These are phyloP conservation scores for Aphelenchoides bicaudatus DNA, from an alignment of 2,888 invertebrate genomes.

Conservation along the genomic window DNA sequence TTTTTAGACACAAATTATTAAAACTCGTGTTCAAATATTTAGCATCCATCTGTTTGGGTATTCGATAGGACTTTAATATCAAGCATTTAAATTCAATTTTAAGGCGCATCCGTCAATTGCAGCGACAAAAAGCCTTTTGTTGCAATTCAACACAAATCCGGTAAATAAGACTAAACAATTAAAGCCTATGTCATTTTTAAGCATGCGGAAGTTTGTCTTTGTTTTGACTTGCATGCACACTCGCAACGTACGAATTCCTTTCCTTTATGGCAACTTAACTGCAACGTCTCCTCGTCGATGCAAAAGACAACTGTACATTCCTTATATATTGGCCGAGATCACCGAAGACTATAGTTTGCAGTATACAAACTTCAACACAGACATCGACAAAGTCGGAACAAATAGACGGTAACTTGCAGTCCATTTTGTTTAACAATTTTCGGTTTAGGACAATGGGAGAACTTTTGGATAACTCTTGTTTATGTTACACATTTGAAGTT, in stretches of 20 bases:
- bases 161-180: slow-evolving; percentile 58
- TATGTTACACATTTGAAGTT: slow-evolving; percentile 53
- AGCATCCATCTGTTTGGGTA: slow-evolving; percentile 80
- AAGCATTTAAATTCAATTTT: too few species aligned
- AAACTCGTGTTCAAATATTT: too few species aligned
- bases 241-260: slow-evolving; percentile 68
- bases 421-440: slow-evolving; percentile 3
- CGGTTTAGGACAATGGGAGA: slow-evolving; percentile 45
- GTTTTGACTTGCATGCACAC: slow-evolving; percentile 87
- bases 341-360: slow-evolving; percentile 81
- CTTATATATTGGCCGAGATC: slow-evolving; percentile 80
- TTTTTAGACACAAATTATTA: too few species aligned
- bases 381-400: slow-evolving; percentile 78
- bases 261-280: slow-evolving; percentile 34
- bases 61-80: too few species aligned
- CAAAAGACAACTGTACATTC: slow-evolving; percentile 88
- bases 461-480: slow-evolving; percentile 38
- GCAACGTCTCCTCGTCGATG: slow-evolving; percentile 64
- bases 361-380: slow-evolving; percentile 87
- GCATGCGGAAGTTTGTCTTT: background rate
- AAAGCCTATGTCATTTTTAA: slow-evolving; percentile 15
- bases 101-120: slow-evolving; percentile 86
- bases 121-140: slow-evolving; percentile 75
- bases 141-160: slow-evolving; percentile 75
- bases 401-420: slow-evolving; percentile 66